A percentile compares a stretch with the other conserved stretches of the same genome.
Evolutionary conservation across 1,140 invertebrate species (phyloP).

Genomic region (Zaprionus ornatus): DNA sequence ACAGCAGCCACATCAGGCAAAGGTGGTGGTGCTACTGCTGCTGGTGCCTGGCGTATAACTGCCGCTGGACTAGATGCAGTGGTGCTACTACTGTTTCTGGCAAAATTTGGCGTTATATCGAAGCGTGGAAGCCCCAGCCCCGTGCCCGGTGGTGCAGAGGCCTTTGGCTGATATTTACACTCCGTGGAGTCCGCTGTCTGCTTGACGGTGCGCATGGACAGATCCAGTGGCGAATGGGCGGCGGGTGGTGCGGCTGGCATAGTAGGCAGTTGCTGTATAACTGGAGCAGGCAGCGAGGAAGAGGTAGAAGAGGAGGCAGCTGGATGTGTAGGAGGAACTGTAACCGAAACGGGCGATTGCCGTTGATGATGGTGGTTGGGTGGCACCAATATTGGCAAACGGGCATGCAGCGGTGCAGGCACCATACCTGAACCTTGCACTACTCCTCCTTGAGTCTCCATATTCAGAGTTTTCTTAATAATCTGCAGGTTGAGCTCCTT

Average conservation of each 20-base stretch:
- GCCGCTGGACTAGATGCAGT: slow-evolving; percentile 19
- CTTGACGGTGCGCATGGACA: slow-evolving; percentile 93
- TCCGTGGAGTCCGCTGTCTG: slow-evolving; percentile 93
- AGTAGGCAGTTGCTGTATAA: slow-evolving; percentile 26
- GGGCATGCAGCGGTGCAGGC: slow-evolving; percentile 1
- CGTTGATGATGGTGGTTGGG: slow-evolving; percentile 7
- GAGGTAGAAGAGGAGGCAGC: not conserved
- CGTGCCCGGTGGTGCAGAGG: slow-evolving; percentile 64
- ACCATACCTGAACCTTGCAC: not conserved
- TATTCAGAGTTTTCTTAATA: slow-evolving; percentile 78
- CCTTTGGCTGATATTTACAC: slow-evolving; percentile 86
- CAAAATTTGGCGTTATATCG: slow-evolving; percentile 87
- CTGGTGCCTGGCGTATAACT: slow-evolving; percentile 51
- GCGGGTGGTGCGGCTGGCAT: slow-evolving; percentile 77
- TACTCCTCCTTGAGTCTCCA: slow-evolving; percentile 42
- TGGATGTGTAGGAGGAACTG: not conserved
- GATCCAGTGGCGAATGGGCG: slow-evolving; percentile 89
- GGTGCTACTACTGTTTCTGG: slow-evolving; percentile 46
- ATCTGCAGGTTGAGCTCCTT: slow-evolving; percentile 79
- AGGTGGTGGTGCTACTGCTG: not conserved
- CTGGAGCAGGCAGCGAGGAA: slow-evolving; percentile 1
- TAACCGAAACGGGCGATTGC: not conserved
- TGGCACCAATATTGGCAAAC: not conserved
- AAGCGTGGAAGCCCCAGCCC: slow-evolving; percentile 83
- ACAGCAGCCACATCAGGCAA: not conserved